phyloP scores from a whole-genome alignment of 2,888 invertebrate genomes.

The Dolichopus griseipennis region DNA sequence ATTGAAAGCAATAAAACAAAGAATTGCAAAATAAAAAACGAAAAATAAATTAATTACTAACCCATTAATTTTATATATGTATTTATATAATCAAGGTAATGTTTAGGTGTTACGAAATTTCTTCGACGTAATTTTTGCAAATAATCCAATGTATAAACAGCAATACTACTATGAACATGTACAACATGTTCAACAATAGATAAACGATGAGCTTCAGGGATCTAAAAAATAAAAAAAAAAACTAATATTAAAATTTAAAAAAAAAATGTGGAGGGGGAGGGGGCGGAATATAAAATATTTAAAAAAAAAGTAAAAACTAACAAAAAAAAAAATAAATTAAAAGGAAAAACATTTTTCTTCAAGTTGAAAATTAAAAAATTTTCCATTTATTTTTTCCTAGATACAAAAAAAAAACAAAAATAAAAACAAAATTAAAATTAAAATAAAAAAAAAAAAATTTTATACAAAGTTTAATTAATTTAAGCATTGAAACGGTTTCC shows the following conservation, averaged over 20 bases:
- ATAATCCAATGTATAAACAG: slow-evolving; percentile 63
- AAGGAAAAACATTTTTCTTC: background rate
- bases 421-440: background rate
- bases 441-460: background rate
- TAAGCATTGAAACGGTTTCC: background rate
- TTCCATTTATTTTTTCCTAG: background rate
- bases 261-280: too few species aligned
- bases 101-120: slow-evolving; percentile 87
- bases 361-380: background rate
- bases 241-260: background rate
- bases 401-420: too few species aligned
- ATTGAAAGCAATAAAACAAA: too few species aligned
- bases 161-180: slow-evolving; percentile 70
- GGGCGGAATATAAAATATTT: background rate
- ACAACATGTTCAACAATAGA: slow-evolving; percentile 76
- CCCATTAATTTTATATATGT: slow-evolving; percentile 68
- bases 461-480: slow-evolving; percentile 3
- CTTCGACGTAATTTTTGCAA: slow-evolving; percentile 61
- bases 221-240: slow-evolving; percentile 39
- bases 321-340: background rate
- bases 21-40: too few species aligned
- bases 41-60: slow-evolving; percentile 29
- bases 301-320: background rate
- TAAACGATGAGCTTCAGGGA: slow-evolving; percentile 58
- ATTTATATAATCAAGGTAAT: slow-evolving; percentile 79